phyloP scores from a whole-genome alignment of 2,888 invertebrate genomes.

The Saturnia pavonia region DNA sequence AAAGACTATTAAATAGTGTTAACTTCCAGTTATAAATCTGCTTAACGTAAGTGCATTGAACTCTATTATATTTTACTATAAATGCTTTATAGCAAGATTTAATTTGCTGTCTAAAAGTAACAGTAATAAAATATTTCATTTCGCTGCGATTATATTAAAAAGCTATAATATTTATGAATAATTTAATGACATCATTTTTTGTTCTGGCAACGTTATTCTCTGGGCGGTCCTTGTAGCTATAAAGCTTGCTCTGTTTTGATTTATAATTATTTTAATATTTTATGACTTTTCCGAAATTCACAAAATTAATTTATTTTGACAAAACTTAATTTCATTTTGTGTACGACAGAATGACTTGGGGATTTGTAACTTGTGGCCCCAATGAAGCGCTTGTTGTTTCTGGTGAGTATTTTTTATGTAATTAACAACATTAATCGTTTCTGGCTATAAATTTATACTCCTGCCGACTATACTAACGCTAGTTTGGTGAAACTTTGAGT shows the following conservation, averaged over 20 bases:
- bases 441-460: background rate
- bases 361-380: slow-evolving; percentile 96
- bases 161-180: too few relatives aligned
- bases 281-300: slow-evolving; percentile 44
- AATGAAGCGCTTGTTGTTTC: slow-evolving; percentile 97
- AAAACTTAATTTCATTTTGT: slow-evolving; percentile 38
- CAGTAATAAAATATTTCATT: too few relatives aligned
- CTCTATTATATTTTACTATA: too few relatives aligned
- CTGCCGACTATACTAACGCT: background rate
- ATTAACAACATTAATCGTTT: background rate
- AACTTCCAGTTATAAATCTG: too few relatives aligned
- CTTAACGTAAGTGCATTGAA: too few relatives aligned
- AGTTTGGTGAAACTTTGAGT: background rate
- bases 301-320: slow-evolving; percentile 48
- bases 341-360: slow-evolving; percentile 85
- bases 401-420: slow-evolving; percentile 81
- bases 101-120: too few relatives aligned
- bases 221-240: slow-evolving; percentile 32
- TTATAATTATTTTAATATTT: slow-evolving; percentile 38
- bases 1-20: too few relatives aligned
- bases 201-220: background rate
- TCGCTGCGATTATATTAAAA: too few relatives aligned
- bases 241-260: slow-evolving; percentile 56
- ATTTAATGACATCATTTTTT: slow-evolving; percentile 2
- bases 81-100: too few relatives aligned